Conservation (phyloP, 2,888 invertebrate species). For the Pteria penguin region DNA sequence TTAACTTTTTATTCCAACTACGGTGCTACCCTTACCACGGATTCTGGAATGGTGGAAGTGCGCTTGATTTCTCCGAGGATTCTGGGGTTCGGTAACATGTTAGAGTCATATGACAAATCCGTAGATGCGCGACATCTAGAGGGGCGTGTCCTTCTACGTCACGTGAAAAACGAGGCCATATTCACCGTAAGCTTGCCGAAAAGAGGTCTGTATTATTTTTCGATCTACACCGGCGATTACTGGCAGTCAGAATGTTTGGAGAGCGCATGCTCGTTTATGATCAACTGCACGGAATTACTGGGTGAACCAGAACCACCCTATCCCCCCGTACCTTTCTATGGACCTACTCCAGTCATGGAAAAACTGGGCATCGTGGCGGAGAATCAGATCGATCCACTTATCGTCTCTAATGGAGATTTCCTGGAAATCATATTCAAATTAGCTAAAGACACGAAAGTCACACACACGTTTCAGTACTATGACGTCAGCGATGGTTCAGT, state of each 20-base stretch:
- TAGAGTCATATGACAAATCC: conserved; percentile 69
- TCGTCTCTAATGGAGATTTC: conserved; percentile 71
- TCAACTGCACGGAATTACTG: conserved; percentile 69
- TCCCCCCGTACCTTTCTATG: conserved; percentile 74
- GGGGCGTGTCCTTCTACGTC: conserved; percentile 70
- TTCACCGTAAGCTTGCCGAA: conserved; percentile 79
- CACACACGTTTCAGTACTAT: conserved; percentile 76
- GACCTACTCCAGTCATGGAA: conserved; percentile 74
- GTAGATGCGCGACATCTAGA: conserved; percentile 61
- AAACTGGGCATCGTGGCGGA: conserved; percentile 65
- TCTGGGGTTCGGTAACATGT: conserved; percentile 71
- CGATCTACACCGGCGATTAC: conserved; percentile 77
- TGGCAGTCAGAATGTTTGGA: conserved; percentile 77
- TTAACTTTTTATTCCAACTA: conserved; percentile 74
- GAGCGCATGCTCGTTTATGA: conserved; percentile 76
- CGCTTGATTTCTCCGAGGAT: conserved; percentile 72
- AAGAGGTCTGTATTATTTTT: conserved; percentile 80
- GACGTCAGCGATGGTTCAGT: conserved; percentile 70
- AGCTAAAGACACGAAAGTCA: conserved; percentile 68
- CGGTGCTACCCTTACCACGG: conserved; percentile 70
- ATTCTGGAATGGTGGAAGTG: conserved; percentile 75
- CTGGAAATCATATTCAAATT: conserved; percentile 74
- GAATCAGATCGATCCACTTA: conserved; percentile 69
- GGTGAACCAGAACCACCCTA: conserved; percentile 69
- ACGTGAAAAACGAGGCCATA: conserved; percentile 73